Conservation (phyloP, 1,140 invertebrate species). For the Drusus annulatus region DNA sequence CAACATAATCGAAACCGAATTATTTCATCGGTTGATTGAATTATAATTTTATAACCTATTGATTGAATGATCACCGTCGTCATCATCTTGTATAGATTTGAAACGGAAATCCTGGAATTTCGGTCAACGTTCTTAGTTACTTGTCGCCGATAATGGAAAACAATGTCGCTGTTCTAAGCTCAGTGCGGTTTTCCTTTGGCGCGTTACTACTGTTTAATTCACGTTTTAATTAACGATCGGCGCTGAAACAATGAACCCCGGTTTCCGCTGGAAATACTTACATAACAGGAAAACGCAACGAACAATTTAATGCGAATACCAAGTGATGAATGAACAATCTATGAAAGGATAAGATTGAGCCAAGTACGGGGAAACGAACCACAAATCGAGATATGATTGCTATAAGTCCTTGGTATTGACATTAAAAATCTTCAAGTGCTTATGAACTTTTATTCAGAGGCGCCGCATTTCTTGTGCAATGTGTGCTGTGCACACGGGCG, state of each 20-base stretch:
- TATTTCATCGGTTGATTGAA: too few relatives aligned
- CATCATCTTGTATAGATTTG: not conserved
- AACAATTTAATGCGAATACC: not conserved
- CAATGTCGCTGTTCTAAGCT: not conserved
- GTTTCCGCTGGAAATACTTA: conserved; percentile 27
- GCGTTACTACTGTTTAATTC: conserved; percentile 3
- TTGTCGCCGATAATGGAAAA: not conserved
- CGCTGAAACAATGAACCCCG: conserved; percentile 9
- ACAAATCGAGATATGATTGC: too few relatives aligned
- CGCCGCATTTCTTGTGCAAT: too few relatives aligned
- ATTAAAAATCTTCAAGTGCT: too few relatives aligned
- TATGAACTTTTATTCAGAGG: too few relatives aligned
- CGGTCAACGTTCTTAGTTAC: not conserved
- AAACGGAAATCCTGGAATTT: conserved; percentile 14
- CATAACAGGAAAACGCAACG: conserved; percentile 28
- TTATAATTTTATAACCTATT: not conserved
- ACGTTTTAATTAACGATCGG: not conserved
- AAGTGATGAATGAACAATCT: conserved; percentile 9
- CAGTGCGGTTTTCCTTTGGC: conserved; percentile 11
- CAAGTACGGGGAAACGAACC: too few relatives aligned
- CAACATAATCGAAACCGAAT: too few relatives aligned
- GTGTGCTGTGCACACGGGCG: too few relatives aligned
- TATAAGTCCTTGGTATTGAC: too few relatives aligned
- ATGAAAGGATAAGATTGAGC: not conserved
- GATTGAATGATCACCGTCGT: not conserved